Evolutionary conservation across 2,797 vertebrate genomes (phyloP).

Genomic region (Cuniculus paca): DNA sequence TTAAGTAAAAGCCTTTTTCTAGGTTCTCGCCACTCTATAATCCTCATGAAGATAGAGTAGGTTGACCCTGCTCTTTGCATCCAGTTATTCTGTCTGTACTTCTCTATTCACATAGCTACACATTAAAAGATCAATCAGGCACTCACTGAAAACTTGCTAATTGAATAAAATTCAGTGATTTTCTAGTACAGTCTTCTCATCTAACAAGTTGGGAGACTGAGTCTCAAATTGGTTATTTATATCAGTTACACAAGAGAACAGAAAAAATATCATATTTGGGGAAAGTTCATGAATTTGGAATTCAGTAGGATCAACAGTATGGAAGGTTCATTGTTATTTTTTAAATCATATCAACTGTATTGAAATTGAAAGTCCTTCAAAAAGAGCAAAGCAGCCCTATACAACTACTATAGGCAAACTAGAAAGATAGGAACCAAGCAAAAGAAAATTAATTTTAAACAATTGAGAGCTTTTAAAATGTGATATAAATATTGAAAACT

Average conservation of each 20-base stretch:
- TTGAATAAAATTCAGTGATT: neutral
- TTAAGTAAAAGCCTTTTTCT: neutral
- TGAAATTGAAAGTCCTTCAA: neutral
- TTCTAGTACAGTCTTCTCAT: neutral
- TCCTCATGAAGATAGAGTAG: neutral
- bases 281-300: slow-evolving; percentile 37
- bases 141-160: neutral
- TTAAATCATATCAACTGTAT: neutral
- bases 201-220: slow-evolving; percentile 7
- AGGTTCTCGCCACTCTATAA: neutral
- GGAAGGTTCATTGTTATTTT: neutral
- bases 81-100: neutral
- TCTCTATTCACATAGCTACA: neutral
- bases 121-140: neutral
- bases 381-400: neutral
- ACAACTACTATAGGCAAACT: neutral
- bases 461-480: neutral
- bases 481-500: slow-evolving; percentile 29
- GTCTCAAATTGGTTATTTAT: slow-evolving; percentile 36
- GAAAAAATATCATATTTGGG: neutral
- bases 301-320: neutral
- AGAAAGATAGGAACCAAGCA: neutral
- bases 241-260: neutral
- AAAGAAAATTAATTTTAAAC: neutral
- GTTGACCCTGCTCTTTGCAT: neutral